Base-by-base conservation (phyloP, 2,113 vertebrate species). In the Tinamus guttatus region DNA sequence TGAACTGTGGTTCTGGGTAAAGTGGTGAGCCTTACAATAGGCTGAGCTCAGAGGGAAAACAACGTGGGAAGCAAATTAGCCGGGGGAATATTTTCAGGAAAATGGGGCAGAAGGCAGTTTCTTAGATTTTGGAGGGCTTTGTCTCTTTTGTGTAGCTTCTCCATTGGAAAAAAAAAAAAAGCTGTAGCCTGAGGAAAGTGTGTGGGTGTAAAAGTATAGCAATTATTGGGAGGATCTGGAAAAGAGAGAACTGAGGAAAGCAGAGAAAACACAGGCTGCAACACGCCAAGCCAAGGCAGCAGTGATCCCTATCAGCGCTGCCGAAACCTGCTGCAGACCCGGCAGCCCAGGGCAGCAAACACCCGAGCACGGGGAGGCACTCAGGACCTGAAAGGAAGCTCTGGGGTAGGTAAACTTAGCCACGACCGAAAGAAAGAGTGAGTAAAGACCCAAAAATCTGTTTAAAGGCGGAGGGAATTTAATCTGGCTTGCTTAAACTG, bases 191-290 rank as follows among this genome's bases (percentile, higher is more conserved):
- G 62, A 28, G 24, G 16, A 49, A 71, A 80, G 7, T 20, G 14
- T 38, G 70, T 89, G n/a, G 7, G 36, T 89, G 40, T 40, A 82
- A 82, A 76, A 38, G 21, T 67, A 18, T 87, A 73, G 51, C 60
- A 45, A 14, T 52, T 85, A 58, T 20, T 65, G 51, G 24, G 41
- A 85, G 12, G 25, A 45, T 54, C 74, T 87, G 41, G 63, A 59
- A 71, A 81, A 89, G 19, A 80, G 11, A n/a, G 52, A 85, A 69
- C 8, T 88, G 59, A 90, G 18, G 59, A 70, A 76, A 93, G 60
- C 27, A 78, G 69, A 63, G 69, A 90, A 83, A 68, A 38, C 75
- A 38, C 41, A 59, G 80, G 73, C 38, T 64, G 28, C 38, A 71
- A 17, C 41, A 76, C 43, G 43, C 17, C 36, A 89, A 83, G 28